Evolutionary conservation across 2,888 invertebrate species (phyloP), one percentile per base, ranked within the genome.

Genomic region (Erebia epiphron): DNA sequence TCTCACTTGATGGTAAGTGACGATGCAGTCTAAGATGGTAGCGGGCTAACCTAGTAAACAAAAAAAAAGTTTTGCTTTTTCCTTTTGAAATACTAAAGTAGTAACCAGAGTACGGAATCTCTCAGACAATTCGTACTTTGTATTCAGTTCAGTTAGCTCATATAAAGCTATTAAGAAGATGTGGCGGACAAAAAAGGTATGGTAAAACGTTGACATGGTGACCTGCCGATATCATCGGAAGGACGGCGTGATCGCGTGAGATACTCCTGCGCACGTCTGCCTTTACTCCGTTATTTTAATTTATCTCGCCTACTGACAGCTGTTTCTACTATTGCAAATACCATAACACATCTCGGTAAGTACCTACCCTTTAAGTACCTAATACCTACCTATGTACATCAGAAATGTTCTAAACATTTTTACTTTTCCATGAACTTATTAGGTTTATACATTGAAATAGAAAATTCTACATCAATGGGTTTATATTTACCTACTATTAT

Each of bases 161-260:
- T 60, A 68, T 70, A 62, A 69, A 57, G 65, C 65, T 61, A 67
- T 35, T 70, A 68, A 65, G 73, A 69, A 69, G 69, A 69, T 61
- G 66, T 58, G 64, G 68, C 61, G 57, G 54, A 74, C 74, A 60
- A 67, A 72, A 74, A 74, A 71, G 80, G 79, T 76, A 79, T 79
- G 83, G 81, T 79, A 86, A 76, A 85, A 83, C 84, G 87, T 85
- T 87, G 86, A 84, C 89, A 89, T 80, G 86, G 85, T 88, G 87
- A 88, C 88, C 88, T 79, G 77, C 78, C 77, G 81, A 88, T 87
- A 86, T 77, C 77, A 83, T 79, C 74, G 63, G 77, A 75, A 78
- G 79, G 82, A 79, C 79, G 64, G 77, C 74, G 78, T 77, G 90
- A 88, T 89, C 86, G 90, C 89, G 90, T 88, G 89, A 87, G 90